Base-by-base conservation (phyloP, 2,797 vertebrate genomes). In the Chelon labrosus region DNA sequence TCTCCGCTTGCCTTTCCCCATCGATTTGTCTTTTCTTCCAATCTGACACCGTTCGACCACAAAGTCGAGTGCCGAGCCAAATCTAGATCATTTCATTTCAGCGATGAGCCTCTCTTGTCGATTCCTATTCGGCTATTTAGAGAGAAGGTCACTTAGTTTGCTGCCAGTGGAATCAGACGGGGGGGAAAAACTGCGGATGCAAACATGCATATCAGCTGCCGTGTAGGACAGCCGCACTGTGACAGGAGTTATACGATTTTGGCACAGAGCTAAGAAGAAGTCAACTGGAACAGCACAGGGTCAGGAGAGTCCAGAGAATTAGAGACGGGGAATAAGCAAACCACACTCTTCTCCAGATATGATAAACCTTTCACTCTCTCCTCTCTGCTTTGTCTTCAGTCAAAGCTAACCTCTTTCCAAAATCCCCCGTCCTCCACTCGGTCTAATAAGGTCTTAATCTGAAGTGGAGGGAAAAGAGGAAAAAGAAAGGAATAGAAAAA, bases 41-140 rank as follows among this genome's bases (percentile, higher is more conserved):
- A 7, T 37, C 27, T 38, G 44, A 57, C 31, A 8, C 50, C 22
- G 22, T 65, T 2, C 6, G 17, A 7, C 61, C 57, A 37, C 22
- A 70, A 14, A 62, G 11, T 41, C 17, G 16, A 49, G 38, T 22
- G 19, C 37, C 0, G 31, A 64, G 53, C 31, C 16, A 66, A 79
- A 76, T 4, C 79, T 62, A 62, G 62, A 64, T 27, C 4, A 42
- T 59, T 79, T 54, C 0, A 55, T 63, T 51, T 37, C 51, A 6
- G 41, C 11, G 38, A 27, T 22, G 27, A 72, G 11, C 12, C 37
- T 75, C 80, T 53, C 52, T 39, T 1, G 39, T 49, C 10, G 5
- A 54, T 60, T 67, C 7, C 27, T 35, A 46, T 60, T 22, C 5
- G 0, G 35, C 27, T 19, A 20, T 16, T 65, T 22, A 49, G n/a